These are phyloP conservation scores for Beaufortia kweichowensis DNA, from an alignment of 2,113 vertebrate genomes.

Conservation along the genomic window DNA sequence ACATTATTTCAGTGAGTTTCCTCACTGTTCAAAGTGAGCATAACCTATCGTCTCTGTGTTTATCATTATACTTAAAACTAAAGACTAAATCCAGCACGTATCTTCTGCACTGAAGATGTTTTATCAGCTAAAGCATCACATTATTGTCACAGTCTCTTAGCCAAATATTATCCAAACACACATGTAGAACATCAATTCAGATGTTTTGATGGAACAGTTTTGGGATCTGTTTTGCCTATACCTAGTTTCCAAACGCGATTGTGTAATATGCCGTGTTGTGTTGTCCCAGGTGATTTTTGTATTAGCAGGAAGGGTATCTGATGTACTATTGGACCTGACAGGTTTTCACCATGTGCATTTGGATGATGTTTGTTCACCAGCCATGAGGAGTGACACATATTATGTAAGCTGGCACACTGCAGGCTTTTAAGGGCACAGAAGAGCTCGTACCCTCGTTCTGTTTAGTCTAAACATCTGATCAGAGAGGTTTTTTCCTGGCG, in stretches of 20 bases:
- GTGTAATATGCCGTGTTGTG: conserved; percentile 12
- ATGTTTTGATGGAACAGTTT: no score
- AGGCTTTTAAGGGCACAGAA: conserved; percentile 27
- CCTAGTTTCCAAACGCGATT: not conserved
- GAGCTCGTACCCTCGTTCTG: not conserved
- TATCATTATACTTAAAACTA: no score
- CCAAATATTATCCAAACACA: no score
- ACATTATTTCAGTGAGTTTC: no score
- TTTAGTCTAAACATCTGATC: conserved; percentile 36
- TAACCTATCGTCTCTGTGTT: no score
- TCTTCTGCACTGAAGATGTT: no score
- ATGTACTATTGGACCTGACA: not conserved
- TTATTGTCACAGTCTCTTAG: no score
- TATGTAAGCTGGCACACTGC: conserved; percentile 31
- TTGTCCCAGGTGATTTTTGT: conserved; percentile 20
- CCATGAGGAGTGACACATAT: not conserved
- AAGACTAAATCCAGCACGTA: no score
- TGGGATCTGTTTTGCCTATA: no score
- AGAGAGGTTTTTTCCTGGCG: conserved; percentile 8
- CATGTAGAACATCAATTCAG: no score
- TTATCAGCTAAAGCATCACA: no score
- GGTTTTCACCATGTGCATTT: conserved; percentile 30
- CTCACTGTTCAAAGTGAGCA: no score
- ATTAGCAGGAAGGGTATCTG: not conserved
- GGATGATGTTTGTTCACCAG: not conserved